These are phyloP conservation scores for Drosophila pachea DNA, from an alignment of 1,140 invertebrate genomes.

Conservation along the genomic window DNA sequence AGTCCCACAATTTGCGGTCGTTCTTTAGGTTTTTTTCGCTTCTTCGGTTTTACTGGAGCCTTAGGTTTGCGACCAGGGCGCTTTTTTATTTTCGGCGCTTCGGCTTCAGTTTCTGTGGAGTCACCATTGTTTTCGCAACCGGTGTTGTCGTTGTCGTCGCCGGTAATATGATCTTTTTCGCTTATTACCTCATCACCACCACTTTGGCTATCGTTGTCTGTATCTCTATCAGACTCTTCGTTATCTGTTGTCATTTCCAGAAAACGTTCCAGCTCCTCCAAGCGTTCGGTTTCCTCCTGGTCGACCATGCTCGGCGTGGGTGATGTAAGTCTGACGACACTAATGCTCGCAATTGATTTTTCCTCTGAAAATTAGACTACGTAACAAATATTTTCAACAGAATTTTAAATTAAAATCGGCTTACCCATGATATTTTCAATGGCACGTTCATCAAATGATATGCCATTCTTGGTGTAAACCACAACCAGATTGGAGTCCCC, in stretches of 20 bases:
- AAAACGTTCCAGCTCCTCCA: constrained; percentile 59
- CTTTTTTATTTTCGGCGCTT: constrained; percentile 49
- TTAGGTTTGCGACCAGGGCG: constrained; percentile 64
- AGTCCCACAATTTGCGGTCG: constrained; percentile 71
- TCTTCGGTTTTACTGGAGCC: constrained; percentile 49
- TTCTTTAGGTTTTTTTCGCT: constrained; percentile 65
- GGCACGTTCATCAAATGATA: constrained; percentile 85
- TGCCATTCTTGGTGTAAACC: constrained; percentile 86
- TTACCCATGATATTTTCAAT: constrained; percentile 86
- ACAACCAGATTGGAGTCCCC: constrained; percentile 81
- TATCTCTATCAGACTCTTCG: constrained; percentile 56
- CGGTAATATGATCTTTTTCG: constrained; percentile 47
- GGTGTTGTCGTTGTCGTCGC: constrained; percentile 60
- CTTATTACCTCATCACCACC: constrained; percentile 43
- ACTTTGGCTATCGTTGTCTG: constrained; percentile 47
- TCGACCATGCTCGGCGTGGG: constrained; percentile 78
- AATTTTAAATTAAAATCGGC: background rate
- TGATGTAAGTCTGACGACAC: constrained; percentile 74
- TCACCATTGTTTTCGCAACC: constrained; percentile 54
- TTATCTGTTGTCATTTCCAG: constrained; percentile 46
- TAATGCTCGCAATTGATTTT: constrained; percentile 74
- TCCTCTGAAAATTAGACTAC: constrained; percentile 52
- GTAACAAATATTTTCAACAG: background rate
- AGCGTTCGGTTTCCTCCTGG: constrained; percentile 68
- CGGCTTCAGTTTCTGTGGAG: constrained; percentile 63